phyloP scores from a whole-genome alignment of 2,113 vertebrate genomes.

The Dicentrarchus labrax region DNA sequence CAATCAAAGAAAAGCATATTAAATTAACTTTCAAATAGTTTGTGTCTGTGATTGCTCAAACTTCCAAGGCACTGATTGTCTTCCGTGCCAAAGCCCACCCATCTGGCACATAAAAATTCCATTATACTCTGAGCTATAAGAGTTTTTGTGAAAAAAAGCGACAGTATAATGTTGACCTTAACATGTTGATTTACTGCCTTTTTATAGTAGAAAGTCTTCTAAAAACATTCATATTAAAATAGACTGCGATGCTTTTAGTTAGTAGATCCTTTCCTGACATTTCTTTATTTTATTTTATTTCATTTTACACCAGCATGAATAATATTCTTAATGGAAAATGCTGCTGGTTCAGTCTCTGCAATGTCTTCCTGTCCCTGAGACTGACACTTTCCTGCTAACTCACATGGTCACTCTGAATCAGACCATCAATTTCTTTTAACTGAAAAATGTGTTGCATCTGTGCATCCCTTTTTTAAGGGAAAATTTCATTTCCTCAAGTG shows the following conservation, averaged over 20 bases:
- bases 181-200: background rate
- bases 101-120: constrained; percentile 58
- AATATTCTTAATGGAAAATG: background rate
- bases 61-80: constrained; percentile 2
- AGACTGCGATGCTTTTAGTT: background rate
- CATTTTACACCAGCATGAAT: background rate
- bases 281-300: background rate
- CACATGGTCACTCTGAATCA: background rate
- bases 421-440: background rate
- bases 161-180: constrained; percentile 23
- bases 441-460: background rate
- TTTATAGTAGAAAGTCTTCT: background rate
- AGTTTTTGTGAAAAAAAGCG: constrained; percentile 12
- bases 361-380: constrained; percentile 17
- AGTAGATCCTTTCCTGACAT: background rate
- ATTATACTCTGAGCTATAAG: constrained; percentile 17
- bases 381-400: background rate
- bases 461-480: constrained; percentile 15
- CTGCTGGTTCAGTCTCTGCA: background rate
- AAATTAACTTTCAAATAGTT: constrained; percentile 34
- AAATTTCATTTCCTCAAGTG: constrained; percentile 53
- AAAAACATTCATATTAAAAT: no score
- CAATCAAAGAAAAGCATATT: constrained; percentile 38
- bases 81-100: constrained; percentile 54
- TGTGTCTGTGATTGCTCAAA: constrained; percentile 12